Conservation (phyloP, 2,797 vertebrate species). For the Onychomys arenicola region DNA sequence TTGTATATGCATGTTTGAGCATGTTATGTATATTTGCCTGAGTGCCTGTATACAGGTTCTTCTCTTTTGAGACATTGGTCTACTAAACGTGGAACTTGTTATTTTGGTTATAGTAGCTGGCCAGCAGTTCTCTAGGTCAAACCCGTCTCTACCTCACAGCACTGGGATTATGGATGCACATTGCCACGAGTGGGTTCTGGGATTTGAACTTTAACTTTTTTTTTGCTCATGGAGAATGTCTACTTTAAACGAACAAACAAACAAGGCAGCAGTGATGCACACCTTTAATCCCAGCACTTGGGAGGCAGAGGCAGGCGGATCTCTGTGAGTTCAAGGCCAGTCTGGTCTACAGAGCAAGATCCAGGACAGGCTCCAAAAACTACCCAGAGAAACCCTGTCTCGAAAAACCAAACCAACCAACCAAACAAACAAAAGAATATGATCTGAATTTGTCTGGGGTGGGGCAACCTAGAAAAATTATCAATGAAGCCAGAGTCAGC, state of each 20-base stretch:
- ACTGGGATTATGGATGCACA: not conserved
- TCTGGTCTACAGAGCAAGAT: no score
- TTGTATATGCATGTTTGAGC: not conserved
- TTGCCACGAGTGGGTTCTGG: not conserved
- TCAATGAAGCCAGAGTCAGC: not conserved
- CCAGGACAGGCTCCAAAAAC: no score
- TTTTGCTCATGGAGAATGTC: constrained; percentile 25
- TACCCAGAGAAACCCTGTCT: no score
- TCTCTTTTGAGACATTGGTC: not conserved
- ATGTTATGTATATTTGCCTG: not conserved
- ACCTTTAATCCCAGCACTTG: no score
- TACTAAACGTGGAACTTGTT: not conserved
- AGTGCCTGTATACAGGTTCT: no score
- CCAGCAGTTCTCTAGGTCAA: not conserved
- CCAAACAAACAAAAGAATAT: not conserved
- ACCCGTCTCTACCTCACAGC: not conserved
- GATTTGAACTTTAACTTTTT: not conserved
- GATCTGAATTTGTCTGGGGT: not conserved
- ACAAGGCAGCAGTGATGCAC: no score
- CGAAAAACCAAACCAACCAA: no score
- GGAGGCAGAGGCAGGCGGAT: no score
- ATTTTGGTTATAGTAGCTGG: not conserved
- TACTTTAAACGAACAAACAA: not conserved
- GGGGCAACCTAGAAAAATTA: not conserved
- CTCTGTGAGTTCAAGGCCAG: no score